Base-by-base conservation (phyloP, 2,888 invertebrate genomes). In the Drosophila longiperda region DNA sequence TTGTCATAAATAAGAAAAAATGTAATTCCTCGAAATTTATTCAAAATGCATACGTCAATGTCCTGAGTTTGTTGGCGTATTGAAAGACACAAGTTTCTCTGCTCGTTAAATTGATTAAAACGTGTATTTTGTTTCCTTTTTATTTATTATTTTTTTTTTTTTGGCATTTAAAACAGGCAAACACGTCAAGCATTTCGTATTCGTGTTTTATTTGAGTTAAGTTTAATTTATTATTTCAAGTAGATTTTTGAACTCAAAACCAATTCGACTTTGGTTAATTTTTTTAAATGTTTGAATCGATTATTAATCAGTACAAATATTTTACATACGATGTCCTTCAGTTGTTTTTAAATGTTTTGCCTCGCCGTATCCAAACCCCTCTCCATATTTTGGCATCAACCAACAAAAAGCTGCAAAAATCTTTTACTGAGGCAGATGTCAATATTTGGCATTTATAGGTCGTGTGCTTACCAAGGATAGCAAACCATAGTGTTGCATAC, bases 31-130 rank as follows among this genome's bases (percentile, higher is more conserved):
- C 17, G 61, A 50, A 75, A 73, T 38, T 23, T 38, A 29, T 42
- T 59, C n/a, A 42, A 48, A 58, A 53, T 63, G n/a, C 52, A 17
- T 34, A 67, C 77, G 73, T 61, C 73, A 77, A 72, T 53, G 53
- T 38, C 48, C 23, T 23, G 23, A 5, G 72, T 32, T 23, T 57
- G 40, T 29, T 48, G 23, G 38, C 49, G 45, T 48, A 38, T 49
- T 12, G n/a, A 20, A 36, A 70, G 57, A 75, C 61, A 49, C 75
- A 62, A 70, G 75, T 71, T 75, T 62, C 29, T 54, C 40, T 33
- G 34, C 15, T 62, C 23, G 36, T 62, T 40, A 75, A 58, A 64
- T 49, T 57, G 17, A 69, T 54, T 58, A 38, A 38, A 65, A 61
- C 61, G 34, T 55, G 48, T 63, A 33, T 26, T 20, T 23, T 23